These are phyloP conservation scores for Leptoclinus maculatus DNA, from an alignment of 2,797 vertebrate genomes.

Conservation along the genomic window DNA sequence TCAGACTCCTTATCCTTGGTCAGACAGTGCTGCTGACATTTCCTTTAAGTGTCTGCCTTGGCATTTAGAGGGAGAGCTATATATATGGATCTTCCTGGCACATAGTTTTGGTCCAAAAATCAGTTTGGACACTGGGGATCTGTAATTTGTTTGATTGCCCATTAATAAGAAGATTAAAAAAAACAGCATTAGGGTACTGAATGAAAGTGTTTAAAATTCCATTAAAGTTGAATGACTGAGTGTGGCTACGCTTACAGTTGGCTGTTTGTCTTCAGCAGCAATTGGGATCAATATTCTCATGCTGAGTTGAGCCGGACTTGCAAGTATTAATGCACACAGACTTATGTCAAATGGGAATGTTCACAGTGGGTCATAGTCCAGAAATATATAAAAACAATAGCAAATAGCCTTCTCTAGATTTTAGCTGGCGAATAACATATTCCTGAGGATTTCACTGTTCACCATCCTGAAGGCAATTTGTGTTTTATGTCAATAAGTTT, in stretches of 20 bases:
- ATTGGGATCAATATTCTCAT: conserved; percentile 9
- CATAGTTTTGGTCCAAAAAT: conserved; percentile 40
- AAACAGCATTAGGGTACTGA: conserved; percentile 27
- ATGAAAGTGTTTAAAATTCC: conserved; percentile 33
- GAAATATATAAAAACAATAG: conserved; percentile 16
- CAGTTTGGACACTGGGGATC: conserved; percentile 63
- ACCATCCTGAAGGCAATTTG: conserved; percentile 13
- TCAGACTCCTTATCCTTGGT: conserved; percentile 49
- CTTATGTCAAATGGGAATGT: no score
- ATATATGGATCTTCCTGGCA: conserved; percentile 42
- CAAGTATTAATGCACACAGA: conserved; percentile 22
- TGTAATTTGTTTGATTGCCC: conserved; percentile 53
- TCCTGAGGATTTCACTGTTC: neutral
- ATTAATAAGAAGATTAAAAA: conserved; percentile 57
- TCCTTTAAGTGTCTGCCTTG: conserved; percentile 64
- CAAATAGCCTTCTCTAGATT: conserved; percentile 30
- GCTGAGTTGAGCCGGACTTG: conserved; percentile 18
- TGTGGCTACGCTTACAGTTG: conserved; percentile 7
- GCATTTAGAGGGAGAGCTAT: conserved; percentile 60
- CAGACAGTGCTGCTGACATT: conserved; percentile 63
- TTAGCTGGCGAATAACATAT: conserved; percentile 18
- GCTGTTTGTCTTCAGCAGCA: conserved; percentile 22
- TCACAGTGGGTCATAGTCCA: conserved; percentile 25
- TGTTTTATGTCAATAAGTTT: neutral
- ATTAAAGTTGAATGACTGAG: conserved; percentile 45